These are phyloP conservation scores for Pseudonaja textilis DNA, from an alignment of 2,113 vertebrate species.

Conservation along the genomic window DNA sequence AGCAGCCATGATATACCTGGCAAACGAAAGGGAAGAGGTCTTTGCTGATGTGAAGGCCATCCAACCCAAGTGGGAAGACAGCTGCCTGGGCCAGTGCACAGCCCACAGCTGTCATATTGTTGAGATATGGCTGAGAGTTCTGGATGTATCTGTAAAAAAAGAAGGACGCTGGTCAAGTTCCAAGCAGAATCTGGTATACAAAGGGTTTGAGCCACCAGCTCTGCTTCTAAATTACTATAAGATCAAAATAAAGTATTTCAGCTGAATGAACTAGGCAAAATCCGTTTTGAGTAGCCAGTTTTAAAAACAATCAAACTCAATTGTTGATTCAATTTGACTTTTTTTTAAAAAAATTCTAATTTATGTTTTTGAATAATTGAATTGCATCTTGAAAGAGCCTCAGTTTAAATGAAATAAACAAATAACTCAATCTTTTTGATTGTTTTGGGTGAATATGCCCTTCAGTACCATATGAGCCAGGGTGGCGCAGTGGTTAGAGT, in stretches of 20 bases:
- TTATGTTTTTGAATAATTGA: background rate
- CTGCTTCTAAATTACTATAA: background rate
- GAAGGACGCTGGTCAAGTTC: background rate
- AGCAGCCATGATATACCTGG: conserved; percentile 73
- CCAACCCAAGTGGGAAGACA: conserved; percentile 86
- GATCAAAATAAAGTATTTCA: background rate
- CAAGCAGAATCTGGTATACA: background rate
- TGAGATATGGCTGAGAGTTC: conserved; percentile 92
- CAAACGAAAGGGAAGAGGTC: conserved; percentile 86
- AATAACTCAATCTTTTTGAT: background rate
- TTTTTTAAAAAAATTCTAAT: background rate
- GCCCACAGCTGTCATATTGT: conserved; percentile 90
- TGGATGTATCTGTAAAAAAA: conserved; percentile 83
- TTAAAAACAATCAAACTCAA: background rate
- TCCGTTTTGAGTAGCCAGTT: background rate
- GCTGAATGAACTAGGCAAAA: background rate
- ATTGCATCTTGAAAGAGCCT: background rate
- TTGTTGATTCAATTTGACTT: background rate
- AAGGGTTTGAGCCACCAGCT: background rate
- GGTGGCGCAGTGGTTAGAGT: no score
- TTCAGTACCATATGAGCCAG: background rate
- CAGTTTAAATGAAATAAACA: background rate
- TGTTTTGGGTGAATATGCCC: background rate
- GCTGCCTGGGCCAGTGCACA: conserved; percentile 89
- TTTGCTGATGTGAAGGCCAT: conserved; percentile 82